A percentile compares a stretch with the other conserved stretches of the same genome.
These are phyloP conservation scores for Ceuthmochares aereus DNA, from an alignment of 2,113 vertebrate genomes.

Conservation along the genomic window DNA sequence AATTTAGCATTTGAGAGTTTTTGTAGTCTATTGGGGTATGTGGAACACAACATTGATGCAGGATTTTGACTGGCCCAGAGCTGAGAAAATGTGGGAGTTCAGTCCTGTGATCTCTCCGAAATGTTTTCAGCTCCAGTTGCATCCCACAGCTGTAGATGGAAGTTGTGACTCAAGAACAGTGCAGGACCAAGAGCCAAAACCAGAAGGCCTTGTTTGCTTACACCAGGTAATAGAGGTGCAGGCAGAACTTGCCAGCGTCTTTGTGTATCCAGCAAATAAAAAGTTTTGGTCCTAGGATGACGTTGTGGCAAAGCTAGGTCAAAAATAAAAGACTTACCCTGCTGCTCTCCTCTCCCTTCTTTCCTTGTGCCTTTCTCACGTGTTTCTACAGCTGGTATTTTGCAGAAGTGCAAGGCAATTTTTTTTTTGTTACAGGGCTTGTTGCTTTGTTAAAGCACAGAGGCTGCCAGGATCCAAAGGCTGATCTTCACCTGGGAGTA, in stretches of 20 bases:
- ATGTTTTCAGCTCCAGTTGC: background rate
- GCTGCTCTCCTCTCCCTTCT: background rate
- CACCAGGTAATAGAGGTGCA: background rate
- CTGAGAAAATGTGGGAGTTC: background rate
- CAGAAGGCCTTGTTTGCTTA: background rate
- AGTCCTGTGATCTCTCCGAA: background rate
- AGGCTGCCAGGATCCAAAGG: background rate
- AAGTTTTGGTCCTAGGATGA: background rate
- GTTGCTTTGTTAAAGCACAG: background rate
- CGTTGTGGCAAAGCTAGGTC: background rate
- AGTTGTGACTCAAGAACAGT: fast-evolving
- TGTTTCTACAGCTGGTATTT: fast-evolving
- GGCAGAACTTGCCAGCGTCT: background rate
- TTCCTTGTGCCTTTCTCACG: fast-evolving
- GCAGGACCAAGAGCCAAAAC: background rate
- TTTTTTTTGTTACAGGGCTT: background rate
- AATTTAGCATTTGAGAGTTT: background rate
- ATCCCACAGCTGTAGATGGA: background rate
- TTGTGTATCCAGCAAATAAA: background rate
- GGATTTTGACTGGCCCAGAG: background rate
- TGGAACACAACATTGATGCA: fast-evolving
- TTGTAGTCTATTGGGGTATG: background rate
- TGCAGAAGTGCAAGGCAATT: background rate
- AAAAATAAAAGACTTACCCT: background rate
- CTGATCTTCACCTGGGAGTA: background rate